These are phyloP conservation scores for Excalfactoria chinensis DNA, from an alignment of 2,113 vertebrate species.

Conservation along the genomic window DNA sequence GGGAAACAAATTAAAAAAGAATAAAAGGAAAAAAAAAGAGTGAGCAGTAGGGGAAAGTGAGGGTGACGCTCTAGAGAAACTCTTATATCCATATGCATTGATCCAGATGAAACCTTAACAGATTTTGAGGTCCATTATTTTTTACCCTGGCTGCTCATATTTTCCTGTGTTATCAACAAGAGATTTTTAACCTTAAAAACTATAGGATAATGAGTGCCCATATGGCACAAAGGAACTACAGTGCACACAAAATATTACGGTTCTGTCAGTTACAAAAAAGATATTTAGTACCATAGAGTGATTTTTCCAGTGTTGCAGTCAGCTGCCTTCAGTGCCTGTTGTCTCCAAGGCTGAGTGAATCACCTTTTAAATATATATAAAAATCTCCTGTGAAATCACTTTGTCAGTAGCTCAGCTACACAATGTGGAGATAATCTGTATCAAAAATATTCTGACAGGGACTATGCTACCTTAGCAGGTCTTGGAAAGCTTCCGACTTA, in stretches of 20 bases:
- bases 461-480: slow-evolving; percentile 18
- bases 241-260: slow-evolving; percentile 10
- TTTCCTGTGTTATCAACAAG: not conserved
- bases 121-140: slow-evolving; percentile 6
- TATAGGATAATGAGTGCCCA: slow-evolving; percentile 38
- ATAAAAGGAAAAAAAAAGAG: no score
- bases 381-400: slow-evolving; percentile 64
- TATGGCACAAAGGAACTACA: slow-evolving; percentile 36
- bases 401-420: slow-evolving; percentile 53
- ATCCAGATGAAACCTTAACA: not conserved
- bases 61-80: not conserved
- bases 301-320: slow-evolving; percentile 27
- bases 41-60: rapidly evolving
- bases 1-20: not conserved
- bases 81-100: slow-evolving; percentile 3
- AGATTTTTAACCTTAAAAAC: slow-evolving; percentile 41
- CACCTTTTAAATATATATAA: slow-evolving; percentile 63
- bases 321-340: slow-evolving; percentile 45
- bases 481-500: slow-evolving; percentile 57
- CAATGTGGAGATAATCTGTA: slow-evolving; percentile 51
- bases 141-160: not conserved
- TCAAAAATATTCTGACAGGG: slow-evolving; percentile 65
- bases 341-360: slow-evolving; percentile 47
- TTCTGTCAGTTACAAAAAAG: not conserved
- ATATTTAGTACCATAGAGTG: slow-evolving; percentile 43